Percentiles rank a stretch among this genome's conserved stretches.
Conservation (phyloP, 2,888 invertebrate species). For the Parapristionchus giblindavisi region DNA sequence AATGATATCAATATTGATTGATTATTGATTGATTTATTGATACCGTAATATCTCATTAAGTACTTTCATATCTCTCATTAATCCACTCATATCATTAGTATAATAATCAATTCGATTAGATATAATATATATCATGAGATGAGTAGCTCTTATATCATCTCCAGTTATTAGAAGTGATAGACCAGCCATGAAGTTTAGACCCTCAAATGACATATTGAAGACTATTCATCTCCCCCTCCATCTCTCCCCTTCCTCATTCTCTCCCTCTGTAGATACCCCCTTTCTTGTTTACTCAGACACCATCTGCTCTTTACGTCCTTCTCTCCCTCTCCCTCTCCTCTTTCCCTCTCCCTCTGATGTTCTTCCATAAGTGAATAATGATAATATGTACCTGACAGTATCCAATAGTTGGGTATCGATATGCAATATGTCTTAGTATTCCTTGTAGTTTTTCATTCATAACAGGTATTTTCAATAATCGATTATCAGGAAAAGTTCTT, state of each 20-base stretch:
- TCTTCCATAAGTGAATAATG: not conserved
- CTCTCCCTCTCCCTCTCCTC: slow-evolving; percentile 6
- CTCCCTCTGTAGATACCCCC: not conserved
- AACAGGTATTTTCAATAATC: slow-evolving; percentile 34
- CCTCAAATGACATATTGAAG: slow-evolving; percentile 34
- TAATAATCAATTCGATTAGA: slow-evolving; percentile 48
- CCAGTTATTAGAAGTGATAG: slow-evolving; percentile 49
- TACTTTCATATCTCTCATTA: slow-evolving; percentile 51
- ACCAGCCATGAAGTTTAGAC: slow-evolving; percentile 54
- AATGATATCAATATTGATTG: not conserved
- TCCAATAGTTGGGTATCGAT: slow-evolving; percentile 51
- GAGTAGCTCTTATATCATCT: slow-evolving; percentile 48
- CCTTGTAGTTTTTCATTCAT: slow-evolving; percentile 40
- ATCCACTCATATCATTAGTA: slow-evolving; percentile 50
- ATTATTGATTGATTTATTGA: not conserved
- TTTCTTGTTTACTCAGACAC: slow-evolving; percentile 17
- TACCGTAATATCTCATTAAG: slow-evolving; percentile 47
- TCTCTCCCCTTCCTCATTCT: slow-evolving; percentile 7
- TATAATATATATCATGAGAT: slow-evolving; percentile 50
- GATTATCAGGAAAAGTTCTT: slow-evolving; percentile 56
- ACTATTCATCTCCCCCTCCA: not conserved
- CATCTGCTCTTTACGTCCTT: slow-evolving; percentile 10
- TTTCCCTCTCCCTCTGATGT: not conserved
- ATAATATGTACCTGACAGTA: slow-evolving; percentile 49
- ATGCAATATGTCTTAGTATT: slow-evolving; percentile 48